phyloP scores from a whole-genome alignment of 1,140 invertebrate genomes.

The Sycophaga agraensis region DNA sequence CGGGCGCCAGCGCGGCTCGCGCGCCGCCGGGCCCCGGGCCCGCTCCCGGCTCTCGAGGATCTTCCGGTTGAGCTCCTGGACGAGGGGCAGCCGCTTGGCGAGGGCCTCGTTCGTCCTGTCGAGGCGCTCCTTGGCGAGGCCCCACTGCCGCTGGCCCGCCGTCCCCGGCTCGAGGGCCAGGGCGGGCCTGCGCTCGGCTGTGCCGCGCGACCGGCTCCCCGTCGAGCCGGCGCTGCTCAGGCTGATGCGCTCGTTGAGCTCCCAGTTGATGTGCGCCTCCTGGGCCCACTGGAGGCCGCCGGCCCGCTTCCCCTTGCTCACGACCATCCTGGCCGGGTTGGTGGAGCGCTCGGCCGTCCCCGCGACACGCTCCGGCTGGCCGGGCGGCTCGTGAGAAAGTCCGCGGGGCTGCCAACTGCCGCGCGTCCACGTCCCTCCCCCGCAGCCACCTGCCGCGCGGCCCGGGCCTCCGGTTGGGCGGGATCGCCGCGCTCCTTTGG shows the following conservation, averaged over 20 bases:
- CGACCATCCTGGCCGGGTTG: background rate
- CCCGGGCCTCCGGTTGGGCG: too few species aligned
- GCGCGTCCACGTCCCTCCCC: too few species aligned
- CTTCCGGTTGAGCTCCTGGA: conserved; percentile 53
- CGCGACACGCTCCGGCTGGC: too few species aligned
- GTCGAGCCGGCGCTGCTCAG: conserved; percentile 41
- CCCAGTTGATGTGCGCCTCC: conserved; percentile 49
- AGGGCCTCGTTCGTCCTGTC: conserved; percentile 51
- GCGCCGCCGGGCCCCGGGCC: conserved; percentile 37
- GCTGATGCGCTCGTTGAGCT: conserved; percentile 54
- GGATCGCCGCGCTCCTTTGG: too few species aligned
- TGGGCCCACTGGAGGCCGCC: conserved; percentile 13
- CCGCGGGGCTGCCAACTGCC: too few species aligned
- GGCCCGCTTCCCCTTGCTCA: background rate
- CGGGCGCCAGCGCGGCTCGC: background rate
- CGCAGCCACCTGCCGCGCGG: too few species aligned
- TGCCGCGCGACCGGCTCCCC: too few species aligned
- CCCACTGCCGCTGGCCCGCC: conserved; percentile 37
- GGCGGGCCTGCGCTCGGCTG: too few species aligned
- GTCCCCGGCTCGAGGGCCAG: background rate
- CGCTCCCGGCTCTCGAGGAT: conserved; percentile 50
- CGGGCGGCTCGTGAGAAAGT: too few species aligned
- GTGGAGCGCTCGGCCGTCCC: background rate
- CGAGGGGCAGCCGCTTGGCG: conserved; percentile 48
- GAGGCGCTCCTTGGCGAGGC: conserved; percentile 39